phyloP scores from a whole-genome alignment of 2,113 vertebrate species.

The Benthochromis sp. region DNA sequence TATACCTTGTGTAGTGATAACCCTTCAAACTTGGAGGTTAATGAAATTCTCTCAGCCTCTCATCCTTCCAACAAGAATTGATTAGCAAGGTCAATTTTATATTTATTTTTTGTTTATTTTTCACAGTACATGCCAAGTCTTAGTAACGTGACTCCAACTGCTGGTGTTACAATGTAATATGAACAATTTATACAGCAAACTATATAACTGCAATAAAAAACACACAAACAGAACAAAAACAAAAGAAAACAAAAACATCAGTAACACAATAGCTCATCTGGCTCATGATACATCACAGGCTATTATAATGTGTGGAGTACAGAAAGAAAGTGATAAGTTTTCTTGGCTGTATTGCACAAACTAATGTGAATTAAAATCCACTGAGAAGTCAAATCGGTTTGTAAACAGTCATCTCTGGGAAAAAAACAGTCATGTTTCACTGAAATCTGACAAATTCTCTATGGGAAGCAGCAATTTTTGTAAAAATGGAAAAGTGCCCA shows the following conservation, averaged over 20 bases:
- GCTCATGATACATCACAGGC: not conserved
- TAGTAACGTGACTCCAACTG: not conserved
- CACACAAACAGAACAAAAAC: not conserved
- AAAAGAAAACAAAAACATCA: not conserved
- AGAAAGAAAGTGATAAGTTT: not conserved
- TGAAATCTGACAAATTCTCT: not conserved
- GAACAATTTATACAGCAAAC: not conserved
- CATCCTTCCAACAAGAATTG: not conserved
- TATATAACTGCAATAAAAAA: not conserved
- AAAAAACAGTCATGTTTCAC: not conserved
- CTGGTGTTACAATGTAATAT: not conserved
- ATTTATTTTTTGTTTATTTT: not conserved
- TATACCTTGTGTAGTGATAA: not conserved
- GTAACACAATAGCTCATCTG: not conserved
- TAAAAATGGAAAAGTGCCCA: not conserved
- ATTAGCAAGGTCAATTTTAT: not conserved
- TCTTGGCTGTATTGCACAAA: not conserved
- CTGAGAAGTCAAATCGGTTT: not conserved
- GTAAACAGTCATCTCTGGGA: not conserved
- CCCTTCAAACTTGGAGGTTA: conserved; percentile 5
- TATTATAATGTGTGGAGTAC: not conserved
- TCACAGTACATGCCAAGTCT: not conserved
- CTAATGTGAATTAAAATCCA: not conserved
- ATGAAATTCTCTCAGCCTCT: not conserved
- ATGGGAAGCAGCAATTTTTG: not conserved